phyloP scores from a whole-genome alignment of 2,888 invertebrate species.

The Embidobia sp. region DNA sequence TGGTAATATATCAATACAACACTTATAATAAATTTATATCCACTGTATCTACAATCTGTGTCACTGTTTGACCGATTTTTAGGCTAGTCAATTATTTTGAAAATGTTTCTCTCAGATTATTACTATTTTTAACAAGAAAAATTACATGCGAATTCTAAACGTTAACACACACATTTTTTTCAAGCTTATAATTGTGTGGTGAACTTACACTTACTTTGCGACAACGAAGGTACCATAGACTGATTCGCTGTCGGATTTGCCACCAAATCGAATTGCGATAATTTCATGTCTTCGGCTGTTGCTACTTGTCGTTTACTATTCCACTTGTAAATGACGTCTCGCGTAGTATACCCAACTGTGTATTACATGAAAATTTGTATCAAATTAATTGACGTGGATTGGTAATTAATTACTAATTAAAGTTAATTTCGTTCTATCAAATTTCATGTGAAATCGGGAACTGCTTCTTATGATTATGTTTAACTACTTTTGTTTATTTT shows the following conservation, averaged over 20 bases:
- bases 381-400: constrained; percentile 1
- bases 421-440: not conserved
- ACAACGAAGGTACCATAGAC: constrained; percentile 79
- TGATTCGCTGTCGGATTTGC: constrained; percentile 88
- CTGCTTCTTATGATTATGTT: too few species aligned
- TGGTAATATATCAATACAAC: too few species aligned
- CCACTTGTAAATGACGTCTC: constrained; percentile 89
- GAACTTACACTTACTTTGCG: constrained; percentile 72
- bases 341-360: constrained; percentile 88
- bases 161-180: too few species aligned
- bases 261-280: constrained; percentile 92
- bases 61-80: not conserved
- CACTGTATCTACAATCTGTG: too few species aligned
- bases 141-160: too few species aligned
- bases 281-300: constrained; percentile 90
- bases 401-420: not conserved
- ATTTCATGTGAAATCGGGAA: too few species aligned
- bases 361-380: constrained; percentile 25
- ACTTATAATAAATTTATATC: too few species aligned
- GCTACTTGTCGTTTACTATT: constrained; percentile 87
- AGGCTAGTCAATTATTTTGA: not conserved
- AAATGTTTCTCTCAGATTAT: too few species aligned
- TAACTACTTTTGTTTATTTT: too few species aligned
- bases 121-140: too few species aligned
- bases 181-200: not conserved